phyloP scores from a whole-genome alignment of 2,113 vertebrate species.

The Todiramphus chloris region DNA sequence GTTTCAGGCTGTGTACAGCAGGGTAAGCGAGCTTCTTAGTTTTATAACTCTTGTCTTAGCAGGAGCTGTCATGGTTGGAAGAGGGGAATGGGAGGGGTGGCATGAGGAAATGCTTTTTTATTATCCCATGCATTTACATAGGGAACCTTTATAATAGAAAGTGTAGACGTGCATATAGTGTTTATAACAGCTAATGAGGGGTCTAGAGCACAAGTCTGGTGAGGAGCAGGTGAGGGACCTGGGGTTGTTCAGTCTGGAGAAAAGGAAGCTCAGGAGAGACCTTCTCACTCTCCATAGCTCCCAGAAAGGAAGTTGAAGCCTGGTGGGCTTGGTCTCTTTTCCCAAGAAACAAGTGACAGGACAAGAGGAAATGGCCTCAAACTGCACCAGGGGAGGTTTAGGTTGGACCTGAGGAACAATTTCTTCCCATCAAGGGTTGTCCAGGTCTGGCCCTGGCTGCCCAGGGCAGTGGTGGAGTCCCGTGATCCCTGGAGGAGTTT shows the following conservation, averaged over 20 bases:
- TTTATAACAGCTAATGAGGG: not conserved
- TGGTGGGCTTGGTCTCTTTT: not conserved
- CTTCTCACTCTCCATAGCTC: not conserved
- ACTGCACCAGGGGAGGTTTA: not conserved
- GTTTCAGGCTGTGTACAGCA: not conserved
- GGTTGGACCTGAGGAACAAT: not conserved
- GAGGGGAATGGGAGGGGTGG: not conserved
- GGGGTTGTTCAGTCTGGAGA: not conserved
- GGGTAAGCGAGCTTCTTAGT: not conserved
- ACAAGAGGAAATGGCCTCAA: not conserved
- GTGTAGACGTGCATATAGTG: not conserved
- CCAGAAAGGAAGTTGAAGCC: not conserved
- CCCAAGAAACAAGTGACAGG: not conserved
- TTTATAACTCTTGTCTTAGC: not conserved
- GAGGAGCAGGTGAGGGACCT: not conserved
- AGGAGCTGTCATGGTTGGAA: not conserved
- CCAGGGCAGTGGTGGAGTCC: not conserved
- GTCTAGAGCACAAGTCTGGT: not conserved
- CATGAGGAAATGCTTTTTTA: not conserved
- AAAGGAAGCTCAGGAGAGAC: not conserved
- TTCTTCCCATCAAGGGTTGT: not conserved
- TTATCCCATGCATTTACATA: rapidly evolving
- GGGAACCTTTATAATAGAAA: not conserved
- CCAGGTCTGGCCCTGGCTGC: not conserved
- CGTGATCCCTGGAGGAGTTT: not conserved